phyloP scores from a whole-genome alignment of 2,113 vertebrate species.

The Chaenocephalus aceratus region DNA sequence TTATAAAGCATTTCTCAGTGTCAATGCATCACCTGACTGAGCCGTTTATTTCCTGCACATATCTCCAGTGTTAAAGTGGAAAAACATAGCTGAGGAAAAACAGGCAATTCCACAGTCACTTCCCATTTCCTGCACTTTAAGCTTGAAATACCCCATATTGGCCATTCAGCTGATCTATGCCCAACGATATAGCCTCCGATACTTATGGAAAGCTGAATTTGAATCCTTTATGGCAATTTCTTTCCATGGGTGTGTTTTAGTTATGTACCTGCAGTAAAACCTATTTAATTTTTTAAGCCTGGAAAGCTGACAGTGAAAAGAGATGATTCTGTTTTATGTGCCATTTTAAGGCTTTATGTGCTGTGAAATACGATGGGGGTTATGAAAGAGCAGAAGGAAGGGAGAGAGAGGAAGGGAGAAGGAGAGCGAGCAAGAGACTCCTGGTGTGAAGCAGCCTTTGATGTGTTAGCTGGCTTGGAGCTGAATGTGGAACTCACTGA shows the following conservation, averaged over 20 bases:
- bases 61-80: conserved; percentile 34
- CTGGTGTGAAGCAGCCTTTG: conserved; percentile 72
- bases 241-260: conserved; percentile 75
- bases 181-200: conserved; percentile 52
- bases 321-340: conserved; percentile 89
- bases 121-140: conserved; percentile 45
- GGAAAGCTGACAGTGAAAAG: conserved; percentile 84
- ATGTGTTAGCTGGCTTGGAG: conserved; percentile 73
- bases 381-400: conserved; percentile 77
- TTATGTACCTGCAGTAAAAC: conserved; percentile 85
- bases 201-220: conserved; percentile 57
- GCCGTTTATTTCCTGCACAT: conserved; percentile 19
- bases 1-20: conserved; percentile 26
- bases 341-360: conserved; percentile 88
- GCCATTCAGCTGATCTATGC: conserved; percentile 63
- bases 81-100: conserved; percentile 30
- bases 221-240: conserved; percentile 66
- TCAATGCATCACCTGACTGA: conserved; percentile 33
- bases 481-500: conserved; percentile 65
- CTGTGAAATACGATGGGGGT: conserved; percentile 84
- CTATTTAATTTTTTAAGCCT: conserved; percentile 85
- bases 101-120: conserved; percentile 9
- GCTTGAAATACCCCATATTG: conserved; percentile 32
- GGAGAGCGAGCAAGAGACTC: conserved; percentile 54
- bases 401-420: conserved; percentile 52